Conservation (phyloP, 1,140 invertebrate genomes). For the Probaryconus sp. region DNA sequence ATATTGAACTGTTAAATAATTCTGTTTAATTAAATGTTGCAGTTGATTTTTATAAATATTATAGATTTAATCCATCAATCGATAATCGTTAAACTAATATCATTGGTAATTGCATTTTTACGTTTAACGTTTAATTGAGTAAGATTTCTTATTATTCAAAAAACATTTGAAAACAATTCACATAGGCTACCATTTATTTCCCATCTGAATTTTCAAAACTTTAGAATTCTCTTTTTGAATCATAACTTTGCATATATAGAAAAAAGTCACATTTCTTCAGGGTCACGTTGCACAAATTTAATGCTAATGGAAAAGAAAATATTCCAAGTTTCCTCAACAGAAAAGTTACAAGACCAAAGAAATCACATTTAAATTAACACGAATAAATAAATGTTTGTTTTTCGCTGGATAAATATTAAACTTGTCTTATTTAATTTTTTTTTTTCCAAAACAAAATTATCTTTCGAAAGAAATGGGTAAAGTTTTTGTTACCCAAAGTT, state of each 20-base stretch:
- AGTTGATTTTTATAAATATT: no score
- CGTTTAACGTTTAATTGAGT: no score
- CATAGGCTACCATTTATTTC: slow-evolving; percentile 19
- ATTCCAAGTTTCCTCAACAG: slow-evolving; percentile 17
- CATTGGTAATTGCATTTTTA: no score
- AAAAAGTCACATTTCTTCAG: slow-evolving; percentile 32
- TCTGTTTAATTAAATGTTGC: no score
- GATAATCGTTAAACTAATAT: no score
- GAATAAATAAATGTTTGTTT: not conserved
- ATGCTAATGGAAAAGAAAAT: slow-evolving; percentile 33
- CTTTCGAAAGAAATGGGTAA: slow-evolving; percentile 28
- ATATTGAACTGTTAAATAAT: no score
- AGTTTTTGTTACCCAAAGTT: slow-evolving; percentile 27
- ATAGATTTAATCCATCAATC: no score
- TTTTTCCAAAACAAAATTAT: slow-evolving; percentile 29
- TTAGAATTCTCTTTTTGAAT: slow-evolving; percentile 24
- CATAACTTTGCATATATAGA: slow-evolving; percentile 23
- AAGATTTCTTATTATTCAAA: not conserved
- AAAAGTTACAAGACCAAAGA: not conserved
- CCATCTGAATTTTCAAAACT: slow-evolving; percentile 19
- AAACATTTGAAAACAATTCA: slow-evolving; percentile 2
- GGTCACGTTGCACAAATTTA: slow-evolving; percentile 32
- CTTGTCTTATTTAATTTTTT: no score
- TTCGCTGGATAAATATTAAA: slow-evolving; percentile 2
- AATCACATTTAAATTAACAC: not conserved